Evolutionary conservation across 2,113 vertebrate genomes (phyloP).

Genomic region (Puma concolor): DNA sequence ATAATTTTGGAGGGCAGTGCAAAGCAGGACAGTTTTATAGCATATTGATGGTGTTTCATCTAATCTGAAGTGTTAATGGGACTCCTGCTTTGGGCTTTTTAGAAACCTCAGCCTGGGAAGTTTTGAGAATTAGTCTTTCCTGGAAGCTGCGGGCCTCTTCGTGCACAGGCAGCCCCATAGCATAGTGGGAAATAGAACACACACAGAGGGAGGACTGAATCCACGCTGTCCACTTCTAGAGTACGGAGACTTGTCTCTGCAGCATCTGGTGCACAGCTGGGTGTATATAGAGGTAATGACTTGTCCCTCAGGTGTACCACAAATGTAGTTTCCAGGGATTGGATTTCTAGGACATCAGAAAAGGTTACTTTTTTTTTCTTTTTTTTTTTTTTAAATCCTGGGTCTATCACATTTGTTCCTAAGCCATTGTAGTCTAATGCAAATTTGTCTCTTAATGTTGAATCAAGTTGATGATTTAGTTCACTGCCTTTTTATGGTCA

Average conservation of each 20-base stretch:
- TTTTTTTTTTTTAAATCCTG: neutral
- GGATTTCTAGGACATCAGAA: neutral
- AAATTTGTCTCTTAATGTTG: neutral
- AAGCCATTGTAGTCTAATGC: neutral
- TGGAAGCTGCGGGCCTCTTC: neutral
- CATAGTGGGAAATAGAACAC: neutral
- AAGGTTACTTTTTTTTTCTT: neutral
- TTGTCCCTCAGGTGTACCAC: neutral
- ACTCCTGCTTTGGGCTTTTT: neutral
- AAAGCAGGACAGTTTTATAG: neutral
- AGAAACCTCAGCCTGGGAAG: neutral
- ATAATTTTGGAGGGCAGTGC: neutral
- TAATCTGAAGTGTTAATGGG: neutral
- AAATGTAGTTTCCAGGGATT: neutral
- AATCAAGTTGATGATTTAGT: neutral
- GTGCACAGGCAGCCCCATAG: neutral
- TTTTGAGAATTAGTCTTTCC: neutral
- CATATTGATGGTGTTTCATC: neutral
- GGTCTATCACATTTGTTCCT: neutral
- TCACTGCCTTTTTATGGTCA: constrained; percentile 15
- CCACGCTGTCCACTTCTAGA: neutral
- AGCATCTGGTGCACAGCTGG: neutral
- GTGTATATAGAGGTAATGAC: neutral
- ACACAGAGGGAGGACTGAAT: neutral
- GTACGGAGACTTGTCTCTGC: neutral